Evolutionary conservation across 2,888 invertebrate species (phyloP).

Genomic region (Ochlodes sylvanus): DNA sequence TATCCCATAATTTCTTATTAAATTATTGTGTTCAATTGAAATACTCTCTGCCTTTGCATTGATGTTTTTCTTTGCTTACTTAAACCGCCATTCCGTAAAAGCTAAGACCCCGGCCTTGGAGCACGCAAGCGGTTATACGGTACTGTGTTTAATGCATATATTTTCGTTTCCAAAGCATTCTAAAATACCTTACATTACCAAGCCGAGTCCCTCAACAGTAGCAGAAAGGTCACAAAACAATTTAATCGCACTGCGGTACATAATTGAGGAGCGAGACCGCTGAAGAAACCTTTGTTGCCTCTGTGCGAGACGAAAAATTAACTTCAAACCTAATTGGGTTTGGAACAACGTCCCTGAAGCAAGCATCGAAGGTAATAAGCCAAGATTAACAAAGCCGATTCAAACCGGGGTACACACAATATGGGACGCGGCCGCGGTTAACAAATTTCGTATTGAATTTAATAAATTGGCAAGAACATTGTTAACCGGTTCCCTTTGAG

Average conservation of each 20-base stretch:
- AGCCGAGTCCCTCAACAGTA: no score
- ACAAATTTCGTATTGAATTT: constrained; percentile 1
- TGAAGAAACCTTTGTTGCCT: neutral
- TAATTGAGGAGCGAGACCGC: neutral
- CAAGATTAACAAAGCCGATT: constrained; percentile 8
- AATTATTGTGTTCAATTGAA: no score
- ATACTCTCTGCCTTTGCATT: no score
- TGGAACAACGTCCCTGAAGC: neutral
- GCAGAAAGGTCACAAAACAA: no score
- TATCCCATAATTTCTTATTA: no score
- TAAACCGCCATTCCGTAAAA: no score
- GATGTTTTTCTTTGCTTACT: no score
- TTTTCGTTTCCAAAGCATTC: no score
- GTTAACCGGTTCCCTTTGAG: neutral
- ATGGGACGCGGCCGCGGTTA: neutral
- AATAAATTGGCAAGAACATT: neutral
- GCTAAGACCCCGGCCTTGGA: no score
- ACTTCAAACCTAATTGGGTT: constrained; percentile 8
- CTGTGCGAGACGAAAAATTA: neutral
- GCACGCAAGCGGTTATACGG: no score
- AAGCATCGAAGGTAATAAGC: constrained; percentile 7
- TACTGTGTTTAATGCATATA: no score
- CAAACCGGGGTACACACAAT: neutral
- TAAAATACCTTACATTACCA: no score
- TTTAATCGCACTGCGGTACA: neutral